Percentiles rank a stretch among this genome's conserved stretches.
These are phyloP conservation scores for Sylvilagus bachmani DNA, from an alignment of 2,113 vertebrate species.

Conservation along the genomic window DNA sequence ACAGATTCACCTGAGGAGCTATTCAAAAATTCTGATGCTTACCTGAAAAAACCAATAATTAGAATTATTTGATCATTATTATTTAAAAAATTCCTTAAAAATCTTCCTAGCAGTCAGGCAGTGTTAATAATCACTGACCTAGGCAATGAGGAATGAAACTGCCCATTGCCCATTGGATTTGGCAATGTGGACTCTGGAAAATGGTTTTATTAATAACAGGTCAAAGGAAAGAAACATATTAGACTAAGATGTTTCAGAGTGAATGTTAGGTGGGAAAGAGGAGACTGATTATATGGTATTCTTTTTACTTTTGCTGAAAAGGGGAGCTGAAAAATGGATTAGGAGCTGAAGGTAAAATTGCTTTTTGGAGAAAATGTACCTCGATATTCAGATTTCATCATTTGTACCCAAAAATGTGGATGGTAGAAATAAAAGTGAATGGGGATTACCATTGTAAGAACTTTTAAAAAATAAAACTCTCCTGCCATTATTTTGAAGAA, in stretches of 20 bases:
- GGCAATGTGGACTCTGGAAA: neutral
- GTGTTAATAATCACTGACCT: neutral
- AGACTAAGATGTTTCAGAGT: neutral
- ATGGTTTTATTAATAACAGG: slow-evolving; percentile 3
- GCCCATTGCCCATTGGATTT: neutral
- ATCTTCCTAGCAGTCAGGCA: neutral
- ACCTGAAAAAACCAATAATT: slow-evolving; percentile 12
- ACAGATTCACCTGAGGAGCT: neutral
- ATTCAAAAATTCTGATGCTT: slow-evolving; percentile 28
- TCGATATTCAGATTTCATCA: slow-evolving; percentile 24
- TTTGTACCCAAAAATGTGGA: neutral
- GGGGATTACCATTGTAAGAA: neutral
- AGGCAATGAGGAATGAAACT: neutral
- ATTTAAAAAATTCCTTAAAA: neutral
- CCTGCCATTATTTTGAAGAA: neutral
- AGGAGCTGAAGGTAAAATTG: neutral
- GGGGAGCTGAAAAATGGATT: neutral
- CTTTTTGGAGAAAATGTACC: neutral
- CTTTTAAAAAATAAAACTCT: slow-evolving; percentile 60
- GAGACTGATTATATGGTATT: neutral
- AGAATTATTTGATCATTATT: slow-evolving; percentile 18
- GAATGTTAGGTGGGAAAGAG: neutral
- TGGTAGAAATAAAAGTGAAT: slow-evolving; percentile 20
- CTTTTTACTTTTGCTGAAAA: neutral
- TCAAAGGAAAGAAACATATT: neutral